A percentile compares a stretch with the other conserved stretches of the same genome.
Conservation (phyloP, 2,888 invertebrate genomes). For the Acronicta psi region DNA sequence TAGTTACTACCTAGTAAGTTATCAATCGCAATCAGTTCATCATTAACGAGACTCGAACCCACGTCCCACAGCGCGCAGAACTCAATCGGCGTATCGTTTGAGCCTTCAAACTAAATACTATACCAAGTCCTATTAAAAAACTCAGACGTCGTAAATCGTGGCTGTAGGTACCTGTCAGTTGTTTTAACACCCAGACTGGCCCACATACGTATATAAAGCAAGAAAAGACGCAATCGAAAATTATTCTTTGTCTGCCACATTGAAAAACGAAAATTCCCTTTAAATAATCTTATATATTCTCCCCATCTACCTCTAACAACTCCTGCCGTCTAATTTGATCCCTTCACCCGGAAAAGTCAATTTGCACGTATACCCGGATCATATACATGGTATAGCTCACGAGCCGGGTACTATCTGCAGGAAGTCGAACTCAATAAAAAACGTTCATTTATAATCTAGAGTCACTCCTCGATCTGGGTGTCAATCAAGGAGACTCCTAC, state of each 20-base stretch:
- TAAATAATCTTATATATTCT: slow-evolving; percentile 16
- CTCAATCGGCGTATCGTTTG: no score
- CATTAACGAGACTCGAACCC: no score
- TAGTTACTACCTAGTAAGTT: no score
- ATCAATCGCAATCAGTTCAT: no score
- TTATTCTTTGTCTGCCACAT: not conserved
- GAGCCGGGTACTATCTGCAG: slow-evolving; percentile 10
- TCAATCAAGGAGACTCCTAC: slow-evolving; percentile 56
- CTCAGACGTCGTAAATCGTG: no score
- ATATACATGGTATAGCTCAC: slow-evolving; percentile 10
- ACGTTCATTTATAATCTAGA: slow-evolving; percentile 49
- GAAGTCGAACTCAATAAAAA: slow-evolving; percentile 45
- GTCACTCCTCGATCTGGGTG: slow-evolving; percentile 41
- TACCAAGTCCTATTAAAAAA: no score
- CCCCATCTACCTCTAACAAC: slow-evolving; percentile 19
- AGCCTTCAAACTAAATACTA: no score
- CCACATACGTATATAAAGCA: no score
- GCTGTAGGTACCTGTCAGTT: no score
- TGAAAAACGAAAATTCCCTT: not conserved
- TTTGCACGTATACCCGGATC: slow-evolving; percentile 44
- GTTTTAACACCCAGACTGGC: no score
- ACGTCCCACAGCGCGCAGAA: no score
- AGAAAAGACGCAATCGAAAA: no score
- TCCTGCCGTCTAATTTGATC: slow-evolving; percentile 40
- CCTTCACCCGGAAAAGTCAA: slow-evolving; percentile 42